Evolutionary conservation across 2,797 vertebrate genomes (phyloP).

Genomic region (Pygocentrus nattereri): DNA sequence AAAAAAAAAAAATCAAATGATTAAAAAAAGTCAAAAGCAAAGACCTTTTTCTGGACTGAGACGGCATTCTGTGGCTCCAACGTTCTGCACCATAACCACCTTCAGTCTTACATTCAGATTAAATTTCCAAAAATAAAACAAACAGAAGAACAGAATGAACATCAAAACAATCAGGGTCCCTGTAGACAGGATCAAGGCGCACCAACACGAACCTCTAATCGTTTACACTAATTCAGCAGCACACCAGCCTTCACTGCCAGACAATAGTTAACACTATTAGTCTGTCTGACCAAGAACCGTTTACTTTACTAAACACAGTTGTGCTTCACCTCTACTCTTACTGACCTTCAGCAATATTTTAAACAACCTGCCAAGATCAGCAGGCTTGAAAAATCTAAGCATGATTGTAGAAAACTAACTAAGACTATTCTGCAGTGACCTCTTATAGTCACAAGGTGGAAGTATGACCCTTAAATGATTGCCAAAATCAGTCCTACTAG

Average conservation of each 20-base stretch:
- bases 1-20: constrained; percentile 10
- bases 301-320: constrained; percentile 45
- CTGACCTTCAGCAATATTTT: background rate
- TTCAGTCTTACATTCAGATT: constrained; percentile 17
- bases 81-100: background rate
- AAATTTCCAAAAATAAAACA: background rate
- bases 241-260: constrained; percentile 45
- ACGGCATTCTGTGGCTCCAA: background rate
- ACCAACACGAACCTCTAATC: constrained; percentile 6
- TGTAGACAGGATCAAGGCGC: constrained; percentile 17
- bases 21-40: background rate
- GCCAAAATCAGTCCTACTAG: background rate
- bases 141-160: constrained; percentile 8
- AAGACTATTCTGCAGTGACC: constrained; percentile 7
- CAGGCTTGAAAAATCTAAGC: background rate
- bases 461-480: background rate
- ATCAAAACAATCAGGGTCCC: background rate
- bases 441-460: constrained; percentile 54
- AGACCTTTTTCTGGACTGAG: constrained; percentile 5
- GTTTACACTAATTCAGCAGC: constrained; percentile 27
- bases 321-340: background rate
- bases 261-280: constrained; percentile 22
- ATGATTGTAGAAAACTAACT: background rate
- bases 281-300: constrained; percentile 25
- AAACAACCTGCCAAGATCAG: background rate